These are phyloP conservation scores for Clistopyga incitator DNA, from an alignment of 2,888 invertebrate genomes.

Conservation along the genomic window DNA sequence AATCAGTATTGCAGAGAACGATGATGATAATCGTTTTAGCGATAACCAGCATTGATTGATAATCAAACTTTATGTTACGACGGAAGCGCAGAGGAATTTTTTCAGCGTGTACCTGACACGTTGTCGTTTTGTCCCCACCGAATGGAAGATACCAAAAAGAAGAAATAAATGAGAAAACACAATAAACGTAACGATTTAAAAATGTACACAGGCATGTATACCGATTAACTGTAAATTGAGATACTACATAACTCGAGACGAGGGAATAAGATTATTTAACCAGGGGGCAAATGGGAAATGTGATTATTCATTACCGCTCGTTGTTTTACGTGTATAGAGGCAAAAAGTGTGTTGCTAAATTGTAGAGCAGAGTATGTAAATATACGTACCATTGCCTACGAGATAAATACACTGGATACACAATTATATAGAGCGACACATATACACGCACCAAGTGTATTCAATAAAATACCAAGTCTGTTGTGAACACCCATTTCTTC, in stretches of 20 bases:
- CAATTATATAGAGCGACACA: conserved; percentile 64
- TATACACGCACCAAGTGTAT: conserved; percentile 71
- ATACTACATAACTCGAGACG: not conserved
- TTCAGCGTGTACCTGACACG: conserved; percentile 29
- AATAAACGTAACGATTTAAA: not conserved
- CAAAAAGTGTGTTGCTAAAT: conserved; percentile 34
- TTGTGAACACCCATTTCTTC: conserved; percentile 69
- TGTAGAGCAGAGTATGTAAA: conserved; percentile 64
- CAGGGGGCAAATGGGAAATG: not conserved
- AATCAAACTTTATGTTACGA: conserved; percentile 58
- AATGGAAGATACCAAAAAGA: not conserved
- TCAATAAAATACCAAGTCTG: conserved; percentile 80
- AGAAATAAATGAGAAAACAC: no score
- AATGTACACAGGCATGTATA: conserved; percentile 45
- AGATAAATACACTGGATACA: conserved; percentile 47
- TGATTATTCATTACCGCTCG: not conserved
- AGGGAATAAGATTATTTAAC: not conserved
- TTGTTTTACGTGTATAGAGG: conserved; percentile 39
- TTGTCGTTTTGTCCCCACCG: conserved; percentile 35
- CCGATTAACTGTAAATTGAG: conserved; percentile 60
- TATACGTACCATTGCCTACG: conserved; percentile 53
- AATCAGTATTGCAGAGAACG: not conserved
- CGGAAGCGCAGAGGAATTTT: conserved; percentile 32
- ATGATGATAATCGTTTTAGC: no score
- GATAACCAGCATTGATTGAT: conserved; percentile 42